phyloP scores from a whole-genome alignment of 1,140 invertebrate genomes.

The Drosophila jambulina region DNA sequence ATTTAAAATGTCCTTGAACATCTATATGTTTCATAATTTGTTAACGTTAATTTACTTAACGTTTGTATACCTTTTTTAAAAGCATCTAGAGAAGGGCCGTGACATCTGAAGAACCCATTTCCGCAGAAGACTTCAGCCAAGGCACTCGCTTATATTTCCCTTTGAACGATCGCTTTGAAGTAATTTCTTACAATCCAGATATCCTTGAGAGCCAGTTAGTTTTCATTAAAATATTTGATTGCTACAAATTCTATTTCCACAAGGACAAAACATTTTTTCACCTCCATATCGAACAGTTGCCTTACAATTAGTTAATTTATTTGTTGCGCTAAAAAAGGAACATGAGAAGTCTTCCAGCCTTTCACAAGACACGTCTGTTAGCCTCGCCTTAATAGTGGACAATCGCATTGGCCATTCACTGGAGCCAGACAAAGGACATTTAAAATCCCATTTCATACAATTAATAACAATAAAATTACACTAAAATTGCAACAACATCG shows the following conservation, averaged over 20 bases:
- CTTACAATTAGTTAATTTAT: slow-evolving; percentile 30
- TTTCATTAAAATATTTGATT: no score
- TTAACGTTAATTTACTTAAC: no score
- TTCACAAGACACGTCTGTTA: slow-evolving; percentile 14
- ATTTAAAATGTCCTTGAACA: neutral
- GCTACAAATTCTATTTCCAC: neutral
- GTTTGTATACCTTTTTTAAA: no score
- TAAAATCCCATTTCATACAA: slow-evolving; percentile 73
- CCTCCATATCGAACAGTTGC: neutral
- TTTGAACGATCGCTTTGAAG: neutral
- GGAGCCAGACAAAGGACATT: slow-evolving; percentile 45
- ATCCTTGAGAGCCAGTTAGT: neutral
- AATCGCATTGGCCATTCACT: slow-evolving; percentile 29
- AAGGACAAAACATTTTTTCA: neutral
- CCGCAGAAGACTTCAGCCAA: no score
- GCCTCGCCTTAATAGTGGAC: slow-evolving; percentile 10
- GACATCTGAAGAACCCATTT: neutral
- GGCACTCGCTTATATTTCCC: no score
- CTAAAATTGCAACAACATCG: slow-evolving; percentile 78
- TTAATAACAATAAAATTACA: slow-evolving; percentile 80
- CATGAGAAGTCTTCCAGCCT: slow-evolving; percentile 7
- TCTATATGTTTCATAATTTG: neutral
- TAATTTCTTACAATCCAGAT: neutral
- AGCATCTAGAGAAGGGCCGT: no score
- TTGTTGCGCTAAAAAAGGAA: slow-evolving; percentile 18